Conservation (phyloP, 1,140 invertebrate species). For the Drosophila auraria region DNA sequence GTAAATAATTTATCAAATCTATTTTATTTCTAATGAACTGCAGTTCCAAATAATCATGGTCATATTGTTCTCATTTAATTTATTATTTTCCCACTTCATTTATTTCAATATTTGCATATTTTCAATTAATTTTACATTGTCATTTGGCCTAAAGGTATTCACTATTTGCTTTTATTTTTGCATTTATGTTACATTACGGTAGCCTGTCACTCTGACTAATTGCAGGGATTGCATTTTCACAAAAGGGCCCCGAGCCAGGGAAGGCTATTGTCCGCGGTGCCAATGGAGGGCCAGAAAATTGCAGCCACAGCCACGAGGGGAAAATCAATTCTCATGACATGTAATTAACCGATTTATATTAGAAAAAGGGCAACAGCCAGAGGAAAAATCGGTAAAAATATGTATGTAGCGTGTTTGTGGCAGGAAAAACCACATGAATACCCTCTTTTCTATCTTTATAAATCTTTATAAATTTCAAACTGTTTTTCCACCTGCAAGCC, state of each 20-base stretch:
- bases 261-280: constrained; percentile 2
- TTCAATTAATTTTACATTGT: not conserved
- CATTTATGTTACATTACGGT: constrained; percentile 3
- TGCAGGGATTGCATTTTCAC: constrained; percentile 10
- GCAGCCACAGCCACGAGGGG: not conserved
- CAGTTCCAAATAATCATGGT: no score
- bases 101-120: constrained; percentile 5
- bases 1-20: no score
- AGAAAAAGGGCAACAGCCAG: constrained; percentile 4
- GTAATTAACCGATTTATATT: constrained; percentile 59
- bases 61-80: not conserved
- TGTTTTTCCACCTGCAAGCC: not conserved
- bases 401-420: no score
- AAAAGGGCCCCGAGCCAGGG: not conserved
- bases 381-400: not conserved
- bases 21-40: no score
- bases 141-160: constrained; percentile 5
- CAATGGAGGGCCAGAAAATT: not conserved
- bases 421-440: no score
- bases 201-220: constrained; percentile 43
- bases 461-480: not conserved
- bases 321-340: constrained; percentile 33
- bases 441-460: no score
- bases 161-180: constrained; percentile 6
- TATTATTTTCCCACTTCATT: not conserved